Base-by-base conservation (phyloP, 2,113 vertebrate genomes). In the Podarcis muralis region DNA sequence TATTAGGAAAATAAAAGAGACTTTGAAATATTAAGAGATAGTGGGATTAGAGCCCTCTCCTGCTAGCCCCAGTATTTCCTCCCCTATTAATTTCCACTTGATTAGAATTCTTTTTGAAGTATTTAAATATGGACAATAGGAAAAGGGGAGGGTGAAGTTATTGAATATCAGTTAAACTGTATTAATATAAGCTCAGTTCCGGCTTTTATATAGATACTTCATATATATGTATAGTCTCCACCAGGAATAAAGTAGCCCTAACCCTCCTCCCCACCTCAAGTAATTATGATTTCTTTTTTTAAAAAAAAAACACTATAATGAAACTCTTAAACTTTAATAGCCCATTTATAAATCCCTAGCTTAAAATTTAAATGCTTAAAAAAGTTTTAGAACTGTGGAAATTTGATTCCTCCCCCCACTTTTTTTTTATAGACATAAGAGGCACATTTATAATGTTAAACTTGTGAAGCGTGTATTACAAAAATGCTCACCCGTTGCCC, bases 41-140 rank as follows among this genome's bases (percentile, higher is more conserved):
- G 98, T 96, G 95, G 98, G 98, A 99, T 99, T 99, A 99, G 98
- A 98, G 97, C 97, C 97, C 98, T 99, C 98, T 99, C 97, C 98
- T 98, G 97, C 98, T 97, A 97, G 96, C 98, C 98, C 98, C 96
- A 97, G 98, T 97, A 98, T 98, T 98, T 97, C 97, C 97, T 98
- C 98, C 95, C 95, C 98, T 98, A 98, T 99, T 99, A 99, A 99
- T 99, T 99, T 99, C 97, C 97, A 98, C 98, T 99, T 99, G 98
- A 99, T 99, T 99, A 98, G 98, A 99, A 99, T 99, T 99, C 98
- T 99, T 99, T 99, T 99, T 99, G 99, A 99, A 99, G 98, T 99
- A 98, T 98, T 99, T 98, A 98, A 98, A 97, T 97, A 96, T 97
- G 98, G 98, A 99, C 98, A 99, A 99, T 99, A 96, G 98, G 96